Evolutionary conservation across 2,113 vertebrate genomes (phyloP).

Genomic region (Diphyllodes magnificus): DNA sequence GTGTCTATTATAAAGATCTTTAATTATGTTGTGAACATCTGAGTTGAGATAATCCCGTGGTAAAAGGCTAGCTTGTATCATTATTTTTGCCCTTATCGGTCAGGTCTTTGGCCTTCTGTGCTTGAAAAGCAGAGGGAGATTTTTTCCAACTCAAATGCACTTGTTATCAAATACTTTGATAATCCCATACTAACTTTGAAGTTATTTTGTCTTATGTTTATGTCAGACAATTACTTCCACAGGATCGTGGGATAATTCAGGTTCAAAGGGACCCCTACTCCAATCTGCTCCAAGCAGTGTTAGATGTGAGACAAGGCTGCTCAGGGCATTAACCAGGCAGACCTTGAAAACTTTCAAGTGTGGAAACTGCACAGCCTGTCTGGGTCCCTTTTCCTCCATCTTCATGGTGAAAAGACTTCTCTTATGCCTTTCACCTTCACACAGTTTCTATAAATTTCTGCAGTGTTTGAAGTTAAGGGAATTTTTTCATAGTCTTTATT

Average conservation of each 20-base stretch:
- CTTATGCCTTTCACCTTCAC: background rate
- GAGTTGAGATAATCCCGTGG: background rate
- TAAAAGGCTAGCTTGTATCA: background rate
- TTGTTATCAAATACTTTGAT: slow-evolving; percentile 7
- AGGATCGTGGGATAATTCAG: background rate
- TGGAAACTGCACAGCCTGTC: background rate
- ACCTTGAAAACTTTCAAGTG: background rate
- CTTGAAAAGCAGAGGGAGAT: background rate
- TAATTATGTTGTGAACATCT: background rate
- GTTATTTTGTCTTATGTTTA: background rate
- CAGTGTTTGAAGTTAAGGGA: background rate
- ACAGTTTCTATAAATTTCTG: background rate
- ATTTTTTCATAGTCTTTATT: background rate
- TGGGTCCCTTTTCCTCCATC: background rate
- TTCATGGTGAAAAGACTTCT: background rate
- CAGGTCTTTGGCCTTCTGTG: background rate
- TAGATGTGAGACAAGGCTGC: background rate
- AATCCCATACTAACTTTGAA: slow-evolving; percentile 3
- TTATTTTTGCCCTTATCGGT: background rate
- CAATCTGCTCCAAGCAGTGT: background rate
- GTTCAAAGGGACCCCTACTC: slow-evolving; percentile 7
- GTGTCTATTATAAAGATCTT: background rate
- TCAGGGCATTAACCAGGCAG: background rate
- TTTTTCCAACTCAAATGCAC: background rate
- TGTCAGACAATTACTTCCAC: background rate